These are phyloP conservation scores for Smutsia gigantea DNA, from an alignment of 2,797 vertebrate species.

Conservation along the genomic window DNA sequence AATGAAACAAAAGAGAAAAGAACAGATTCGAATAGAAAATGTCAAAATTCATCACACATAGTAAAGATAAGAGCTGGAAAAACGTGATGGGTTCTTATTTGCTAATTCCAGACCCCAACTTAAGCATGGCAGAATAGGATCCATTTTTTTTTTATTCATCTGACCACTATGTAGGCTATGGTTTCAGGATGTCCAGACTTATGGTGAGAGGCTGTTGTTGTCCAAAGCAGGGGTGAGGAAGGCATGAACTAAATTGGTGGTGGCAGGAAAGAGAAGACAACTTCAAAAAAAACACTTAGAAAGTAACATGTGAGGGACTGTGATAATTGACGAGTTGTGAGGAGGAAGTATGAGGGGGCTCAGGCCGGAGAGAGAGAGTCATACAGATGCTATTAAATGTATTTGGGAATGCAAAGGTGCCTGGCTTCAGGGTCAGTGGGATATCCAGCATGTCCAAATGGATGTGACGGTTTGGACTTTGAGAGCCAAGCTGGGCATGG, in stretches of 20 bases:
- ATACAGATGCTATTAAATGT: neutral
- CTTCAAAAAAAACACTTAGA: too few relatives aligned
- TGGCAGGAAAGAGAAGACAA: neutral
- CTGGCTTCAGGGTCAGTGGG: neutral
- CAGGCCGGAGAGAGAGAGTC: neutral
- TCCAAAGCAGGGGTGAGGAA: neutral
- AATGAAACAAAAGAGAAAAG: neutral
- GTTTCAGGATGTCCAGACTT: neutral
- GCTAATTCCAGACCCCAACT: neutral
- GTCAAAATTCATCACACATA: neutral
- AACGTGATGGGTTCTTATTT: neutral
- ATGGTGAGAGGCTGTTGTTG: neutral
- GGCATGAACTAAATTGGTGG: neutral
- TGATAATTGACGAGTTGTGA: neutral
- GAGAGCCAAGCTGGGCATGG: neutral
- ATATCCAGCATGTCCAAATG: neutral
- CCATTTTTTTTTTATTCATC: neutral
- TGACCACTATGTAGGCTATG: neutral
- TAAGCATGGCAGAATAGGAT: neutral
- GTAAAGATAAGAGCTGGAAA: neutral
- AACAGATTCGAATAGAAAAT: neutral
- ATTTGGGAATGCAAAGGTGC: too few relatives aligned
- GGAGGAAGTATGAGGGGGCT: neutral
- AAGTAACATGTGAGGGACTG: neutral
- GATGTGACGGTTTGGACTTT: neutral